Base-by-base conservation (phyloP, 2,113 vertebrate species). In the Empidonax alnorum region DNA sequence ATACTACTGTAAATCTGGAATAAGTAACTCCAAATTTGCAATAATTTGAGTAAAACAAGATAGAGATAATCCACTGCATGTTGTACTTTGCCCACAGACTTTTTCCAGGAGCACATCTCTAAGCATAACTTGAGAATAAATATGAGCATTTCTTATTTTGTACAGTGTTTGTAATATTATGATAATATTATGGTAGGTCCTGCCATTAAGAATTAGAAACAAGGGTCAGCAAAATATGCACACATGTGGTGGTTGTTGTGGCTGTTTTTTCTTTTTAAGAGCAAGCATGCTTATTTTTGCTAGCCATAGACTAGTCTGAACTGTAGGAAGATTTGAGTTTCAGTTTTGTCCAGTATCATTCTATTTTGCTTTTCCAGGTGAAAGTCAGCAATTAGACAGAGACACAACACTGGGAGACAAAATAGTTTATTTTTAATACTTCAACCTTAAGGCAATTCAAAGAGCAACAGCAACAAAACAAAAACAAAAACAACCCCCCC, bases 241-340 rank as follows among this genome's bases (percentile, higher is more conserved):
- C 2, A 15, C 0, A 0, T 7, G 3, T 7, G 2, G 10, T 20
- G 9, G 13, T 8, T 18, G 4, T 41, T 50, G 16, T 22, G 24
- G 8, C 3, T 16, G 16, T 6, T 69, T 83, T 83, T 28, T 21
- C 7, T 59, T 41, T 68, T 67, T 35, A 52, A 67, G 27, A 84
- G 15, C 14, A 76, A 53, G 3, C 5, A 20, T 12, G 8, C 3
- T 2, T 67, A 25, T 33, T 82, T 67, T 56, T 78, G 31, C 37
- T 71, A 90, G 20, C 9, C 20, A 53, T 7, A 71, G 41, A 35
- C 6, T 49, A 63, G 10, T n/a, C 21, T 50, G 30, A 86, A 92
- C 66, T 8, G 6, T 4, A 56, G 22, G 14, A 75, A 69, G 68
- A 17, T 18, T 46, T 33, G 30, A 12, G 15, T 41, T 66, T 58